Base-by-base conservation (phyloP, 1,140 invertebrate species). In the Lepidotrigona ventralis region DNA sequence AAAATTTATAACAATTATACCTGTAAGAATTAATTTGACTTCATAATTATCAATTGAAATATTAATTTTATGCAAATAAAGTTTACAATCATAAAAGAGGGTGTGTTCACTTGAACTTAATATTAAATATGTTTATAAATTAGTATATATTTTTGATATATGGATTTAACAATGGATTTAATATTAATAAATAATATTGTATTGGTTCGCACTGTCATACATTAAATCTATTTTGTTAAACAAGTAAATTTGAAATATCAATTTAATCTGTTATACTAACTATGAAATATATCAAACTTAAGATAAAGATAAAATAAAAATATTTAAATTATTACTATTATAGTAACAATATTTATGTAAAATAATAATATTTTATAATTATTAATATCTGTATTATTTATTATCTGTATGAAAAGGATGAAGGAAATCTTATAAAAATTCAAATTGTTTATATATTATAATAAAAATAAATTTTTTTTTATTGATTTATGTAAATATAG, bases 391-490 rank as follows among this genome's bases (percentile, higher is more conserved):
- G 46, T 1, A 39, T 71, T 26, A 54, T 54, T 72, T 72, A 29
- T 39, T 54, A 54, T 54, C 14, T 54, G 17, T 54, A 54, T 56
- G 19, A 19, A 26, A 19, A 73, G 9, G n/a, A 39, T 75, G 23
- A 73, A 58, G 33, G 33, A 76, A 39, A 64, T 1, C 11, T n/a
- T 46, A 51, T 72, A n/a, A 72, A 26, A 19, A 29, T 54, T 53
- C n/a, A 23, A n/a, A 29, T 29, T 29, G 4, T 33, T 33, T 33
- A 33, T 17, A 17, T 11, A 60, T 58, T 17, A 58, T 33, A 56
- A 74, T 75, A 75, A 39, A 23, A 39, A n/a, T 39, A 75, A 39
- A 56, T 29, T 76, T 76, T 63, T 76, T 63, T 8, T 14, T 26
- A 51, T 14, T 46, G 23, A 21, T 60, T 75, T 75, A 60, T 14